Base-by-base conservation (phyloP, 2,888 invertebrate species). In the Cryptophagus acutangulus region DNA sequence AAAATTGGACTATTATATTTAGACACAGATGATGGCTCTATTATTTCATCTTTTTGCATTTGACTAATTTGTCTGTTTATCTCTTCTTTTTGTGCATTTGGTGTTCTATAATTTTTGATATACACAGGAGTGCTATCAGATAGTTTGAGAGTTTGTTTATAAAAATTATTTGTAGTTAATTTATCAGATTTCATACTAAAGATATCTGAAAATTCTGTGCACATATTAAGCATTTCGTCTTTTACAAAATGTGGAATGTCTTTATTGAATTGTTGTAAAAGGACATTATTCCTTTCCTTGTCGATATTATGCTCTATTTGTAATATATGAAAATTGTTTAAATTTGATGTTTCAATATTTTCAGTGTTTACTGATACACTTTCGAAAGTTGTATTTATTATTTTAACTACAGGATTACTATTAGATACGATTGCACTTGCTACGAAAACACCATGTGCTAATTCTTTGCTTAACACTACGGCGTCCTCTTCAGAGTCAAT, bases 51-150 rank as follows among this genome's bases (percentile, higher is more conserved):
- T 8, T 47, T 17, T 10, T 49, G 16, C 40, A 52, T 45, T 36
- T 47, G 43, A 4, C 45, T 8, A 2, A 52, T 41, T 40, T 52
- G 44, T 25, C 10, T 18, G 20, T 49, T 45, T 4, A 55, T 43
- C 41, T 55, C 53, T 3, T 20, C 25, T 35, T 41, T 51, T 25
- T 48, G 46, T 9, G 36, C 6, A 15, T 49, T 20, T 9, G 53
- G 46, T n/a, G 38, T 35, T 33, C 52, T 31, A 28, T 53, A 53
- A 34, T 52, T 55, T 48, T 52, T 51, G 2, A 51, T 47, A 28
- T 49, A 53, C 3, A 50, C 41, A 8, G 51, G 46, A 15, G 12
- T 40, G 2, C 45, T 39, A 20, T 54, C 47, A 4, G 36, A 38
- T 9, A 46, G 10, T 25, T 31, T 24, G 14, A 53, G 14, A 34